Base-by-base conservation (phyloP, 2,888 invertebrate genomes). In the Melanophora roralis region DNA sequence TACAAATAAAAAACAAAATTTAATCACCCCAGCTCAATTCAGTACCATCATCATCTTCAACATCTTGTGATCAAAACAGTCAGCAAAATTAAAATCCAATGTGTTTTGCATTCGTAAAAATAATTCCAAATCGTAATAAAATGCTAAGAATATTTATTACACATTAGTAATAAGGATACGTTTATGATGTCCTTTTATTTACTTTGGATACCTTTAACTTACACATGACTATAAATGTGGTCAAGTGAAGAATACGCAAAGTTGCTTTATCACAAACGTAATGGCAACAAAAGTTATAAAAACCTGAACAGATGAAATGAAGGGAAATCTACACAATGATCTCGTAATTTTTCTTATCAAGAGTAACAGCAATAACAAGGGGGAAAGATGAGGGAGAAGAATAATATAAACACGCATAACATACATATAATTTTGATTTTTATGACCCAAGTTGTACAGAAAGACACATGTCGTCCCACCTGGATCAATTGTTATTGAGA, bases 391-490 rank as follows among this genome's bases (percentile, higher is more conserved):
- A 16, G 8, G 53, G 2, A 23, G 21, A 16, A n/a, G n/a, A 73
- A 49, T 49, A 68, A 67, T 49, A 57, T 51, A 72, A 85, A 85
- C 86, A 85, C 85, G 86, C 87, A 87, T 87, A 86, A 85, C 86
- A 86, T 85, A 84, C 86, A 87, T 86, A 86, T 85, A 86, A 86
- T 87, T 87, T 87, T 86, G 87, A 87, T 87, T 88, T 87, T 87
- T 87, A 88, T 84, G 84, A 86, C 76, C 78, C 38, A 62, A 72
- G 80, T 72, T 68, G 75, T 68, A 68, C 47, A 72, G 68, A 72
- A 83, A 69, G 84, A 81, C 82, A 81, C 77, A 79, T 77, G 86
- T 87, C 86, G 86, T 87, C 86, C 87, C 87, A 87, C 87, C 87
- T 87, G 87, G 86, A 87, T 88, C 86, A 87, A 84, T 85, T 84